phyloP scores from a whole-genome alignment of 2,888 invertebrate species.

The Perithous albicinctus region DNA sequence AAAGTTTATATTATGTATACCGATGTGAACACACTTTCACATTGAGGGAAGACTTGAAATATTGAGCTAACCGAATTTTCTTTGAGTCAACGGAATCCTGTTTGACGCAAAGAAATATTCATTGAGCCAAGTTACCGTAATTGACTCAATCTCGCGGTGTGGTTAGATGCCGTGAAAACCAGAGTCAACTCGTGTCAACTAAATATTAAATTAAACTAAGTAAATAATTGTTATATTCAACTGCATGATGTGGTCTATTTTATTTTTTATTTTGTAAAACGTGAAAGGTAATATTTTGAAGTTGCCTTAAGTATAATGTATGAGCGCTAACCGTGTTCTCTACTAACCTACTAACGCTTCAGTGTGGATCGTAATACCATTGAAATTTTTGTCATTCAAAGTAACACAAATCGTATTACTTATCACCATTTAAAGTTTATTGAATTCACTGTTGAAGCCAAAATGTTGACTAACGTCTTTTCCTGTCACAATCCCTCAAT shows the following conservation, averaged over 20 bases:
- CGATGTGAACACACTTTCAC: background rate
- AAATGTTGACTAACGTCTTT: constrained; percentile 46
- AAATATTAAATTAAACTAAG: background rate
- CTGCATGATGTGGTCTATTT: too few relatives aligned
- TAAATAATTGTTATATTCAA: too few relatives aligned
- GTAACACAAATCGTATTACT: constrained; percentile 15
- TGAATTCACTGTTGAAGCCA: background rate
- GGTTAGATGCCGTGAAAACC: background rate
- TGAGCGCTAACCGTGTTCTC: constrained; percentile 5
- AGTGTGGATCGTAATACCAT: background rate
- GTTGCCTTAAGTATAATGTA: background rate
- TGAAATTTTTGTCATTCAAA: background rate
- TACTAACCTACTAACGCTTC: constrained; percentile 19
- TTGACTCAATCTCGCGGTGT: too few relatives aligned
- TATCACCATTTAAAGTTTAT: background rate
- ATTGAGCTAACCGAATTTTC: too few relatives aligned
- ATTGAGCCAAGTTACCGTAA: too few relatives aligned
- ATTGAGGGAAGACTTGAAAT: background rate
- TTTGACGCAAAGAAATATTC: too few relatives aligned
- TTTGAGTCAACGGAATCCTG: too few relatives aligned
- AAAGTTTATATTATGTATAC: background rate
- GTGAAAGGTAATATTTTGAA: background rate
- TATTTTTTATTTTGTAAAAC: too few relatives aligned
- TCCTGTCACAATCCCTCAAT: constrained; percentile 68
- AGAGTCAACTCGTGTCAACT: background rate